Percentiles rank a stretch among this genome's conserved stretches.
Conservation (phyloP, 2,113 vertebrate species). For the Formicarius rufipectus region DNA sequence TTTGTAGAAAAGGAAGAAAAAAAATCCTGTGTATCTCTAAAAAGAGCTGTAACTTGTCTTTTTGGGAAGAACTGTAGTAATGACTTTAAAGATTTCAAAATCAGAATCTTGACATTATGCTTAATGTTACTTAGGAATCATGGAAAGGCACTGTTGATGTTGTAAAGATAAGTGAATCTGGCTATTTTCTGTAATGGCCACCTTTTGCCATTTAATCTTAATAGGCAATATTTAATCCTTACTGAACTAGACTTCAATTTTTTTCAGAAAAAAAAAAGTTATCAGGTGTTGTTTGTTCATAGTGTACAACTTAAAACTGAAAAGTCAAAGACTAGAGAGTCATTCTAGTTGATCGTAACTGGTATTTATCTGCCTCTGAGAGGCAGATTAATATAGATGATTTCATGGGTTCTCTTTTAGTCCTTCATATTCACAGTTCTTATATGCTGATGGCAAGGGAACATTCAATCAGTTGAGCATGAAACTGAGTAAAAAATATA, state of each 20-base stretch:
- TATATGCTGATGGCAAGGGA: neutral
- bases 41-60: neutral
- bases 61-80: neutral
- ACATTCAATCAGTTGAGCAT: neutral
- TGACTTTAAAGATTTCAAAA: neutral
- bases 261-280: neutral
- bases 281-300: neutral
- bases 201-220: neutral
- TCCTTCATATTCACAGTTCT: neutral
- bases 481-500: neutral
- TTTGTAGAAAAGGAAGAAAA: neutral
- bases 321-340: neutral
- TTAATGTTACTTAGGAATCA: neutral
- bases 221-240: neutral
- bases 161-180: neutral
- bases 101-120: neutral
- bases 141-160: neutral
- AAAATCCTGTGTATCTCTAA: neutral
- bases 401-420: neutral
- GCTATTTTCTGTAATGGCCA: neutral
- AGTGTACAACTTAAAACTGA: neutral
- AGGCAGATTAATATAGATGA: neutral
- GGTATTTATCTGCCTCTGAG: neutral
- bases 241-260: neutral
- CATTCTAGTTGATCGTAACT: neutral